Conservation (phyloP, 30 jellyfish, hydroid and myxozoan species). For the Turritopsis rubra region DNA sequence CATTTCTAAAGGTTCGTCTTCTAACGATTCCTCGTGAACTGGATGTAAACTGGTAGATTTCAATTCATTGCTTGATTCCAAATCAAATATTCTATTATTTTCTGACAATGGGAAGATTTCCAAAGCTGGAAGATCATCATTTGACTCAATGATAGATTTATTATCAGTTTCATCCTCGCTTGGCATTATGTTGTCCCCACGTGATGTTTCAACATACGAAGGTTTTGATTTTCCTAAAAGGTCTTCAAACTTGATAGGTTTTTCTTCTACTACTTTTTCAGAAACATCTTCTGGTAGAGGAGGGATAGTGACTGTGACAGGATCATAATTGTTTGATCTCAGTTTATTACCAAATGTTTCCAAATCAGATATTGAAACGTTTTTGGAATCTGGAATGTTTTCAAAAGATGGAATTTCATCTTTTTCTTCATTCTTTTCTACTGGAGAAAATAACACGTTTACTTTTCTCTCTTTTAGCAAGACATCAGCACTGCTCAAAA, state of each 20-base stretch:
- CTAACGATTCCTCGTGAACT: background rate
- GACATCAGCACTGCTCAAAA: background rate
- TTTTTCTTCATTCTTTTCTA: background rate
- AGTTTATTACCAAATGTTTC: background rate
- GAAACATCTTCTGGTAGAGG: background rate
- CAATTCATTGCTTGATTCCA: background rate
- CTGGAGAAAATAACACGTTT: too few species aligned
- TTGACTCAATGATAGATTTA: background rate
- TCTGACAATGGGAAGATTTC: background rate
- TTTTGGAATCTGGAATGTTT: background rate
- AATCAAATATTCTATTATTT: too few species aligned
- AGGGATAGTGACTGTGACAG: background rate
- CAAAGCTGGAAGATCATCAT: background rate
- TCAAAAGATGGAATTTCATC: background rate
- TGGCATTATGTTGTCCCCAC: background rate
- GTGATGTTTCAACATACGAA: background rate
- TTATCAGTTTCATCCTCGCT: background rate
- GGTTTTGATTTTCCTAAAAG: background rate
- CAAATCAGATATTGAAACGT: background rate
- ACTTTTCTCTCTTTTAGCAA: background rate
- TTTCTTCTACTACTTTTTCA: background rate
- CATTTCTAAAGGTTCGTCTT: background rate
- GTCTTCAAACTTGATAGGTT: background rate
- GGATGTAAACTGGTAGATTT: background rate
- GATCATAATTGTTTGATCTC: background rate